These are phyloP conservation scores for Amblyornis subalaris DNA, from an alignment of 2,113 vertebrate species.

Conservation along the genomic window DNA sequence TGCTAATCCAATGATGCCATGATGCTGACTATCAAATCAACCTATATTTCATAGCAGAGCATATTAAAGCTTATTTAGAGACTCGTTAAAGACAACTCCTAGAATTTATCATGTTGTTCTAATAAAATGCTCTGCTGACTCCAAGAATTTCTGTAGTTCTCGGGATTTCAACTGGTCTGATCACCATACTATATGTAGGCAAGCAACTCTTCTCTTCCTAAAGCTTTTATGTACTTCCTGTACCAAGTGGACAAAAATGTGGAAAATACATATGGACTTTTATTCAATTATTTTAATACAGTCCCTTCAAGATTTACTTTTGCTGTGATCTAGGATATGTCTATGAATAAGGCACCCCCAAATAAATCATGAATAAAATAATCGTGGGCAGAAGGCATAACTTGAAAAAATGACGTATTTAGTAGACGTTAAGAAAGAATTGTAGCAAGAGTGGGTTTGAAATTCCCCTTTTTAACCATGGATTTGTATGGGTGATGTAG, in stretches of 20 bases:
- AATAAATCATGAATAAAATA: background rate
- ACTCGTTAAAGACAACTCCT: background rate
- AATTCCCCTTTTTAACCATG: background rate
- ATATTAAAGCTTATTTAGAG: slow-evolving; percentile 20
- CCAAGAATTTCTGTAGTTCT: background rate
- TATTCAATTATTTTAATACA: background rate
- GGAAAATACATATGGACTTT: background rate
- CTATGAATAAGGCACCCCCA: background rate
- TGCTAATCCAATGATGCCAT: background rate
- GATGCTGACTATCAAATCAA: background rate
- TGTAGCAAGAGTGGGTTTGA: background rate
- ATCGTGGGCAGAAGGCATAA: background rate
- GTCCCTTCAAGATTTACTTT: background rate
- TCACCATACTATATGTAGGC: background rate
- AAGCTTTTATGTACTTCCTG: background rate
- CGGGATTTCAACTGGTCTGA: background rate
- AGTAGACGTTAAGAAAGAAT: background rate
- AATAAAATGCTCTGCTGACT: background rate
- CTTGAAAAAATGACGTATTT: background rate
- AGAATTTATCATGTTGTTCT: background rate
- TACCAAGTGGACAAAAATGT: background rate
- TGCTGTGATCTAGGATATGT: background rate
- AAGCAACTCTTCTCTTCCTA: background rate
- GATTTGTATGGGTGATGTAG: background rate
- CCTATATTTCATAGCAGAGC: background rate